phyloP scores from a whole-genome alignment of 2,797 vertebrate species.

The Melanogrammus aeglefinus region DNA sequence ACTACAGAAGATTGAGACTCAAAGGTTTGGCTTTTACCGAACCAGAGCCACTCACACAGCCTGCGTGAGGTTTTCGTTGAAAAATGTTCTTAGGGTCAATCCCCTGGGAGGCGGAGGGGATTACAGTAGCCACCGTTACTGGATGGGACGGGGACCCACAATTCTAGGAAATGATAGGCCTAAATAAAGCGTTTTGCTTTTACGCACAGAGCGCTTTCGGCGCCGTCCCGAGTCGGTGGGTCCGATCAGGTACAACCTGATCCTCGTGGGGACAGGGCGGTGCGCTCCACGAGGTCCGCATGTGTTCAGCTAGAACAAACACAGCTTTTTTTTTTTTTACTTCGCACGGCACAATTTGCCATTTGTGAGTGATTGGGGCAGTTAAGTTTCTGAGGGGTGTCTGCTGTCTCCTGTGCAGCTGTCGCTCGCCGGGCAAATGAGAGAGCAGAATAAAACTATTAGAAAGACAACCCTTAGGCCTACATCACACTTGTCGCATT shows the following conservation, averaged over 20 bases:
- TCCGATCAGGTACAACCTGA: conserved; percentile 75
- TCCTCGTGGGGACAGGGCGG: conserved; percentile 68
- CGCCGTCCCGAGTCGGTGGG: conserved; percentile 53
- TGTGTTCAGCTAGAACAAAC: conserved; percentile 70
- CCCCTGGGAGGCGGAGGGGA: conserved; percentile 30
- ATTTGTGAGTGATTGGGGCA: conserved; percentile 65
- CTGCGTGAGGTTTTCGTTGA: background rate
- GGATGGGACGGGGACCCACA: conserved; percentile 32
- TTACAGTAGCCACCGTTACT: conserved; percentile 12
- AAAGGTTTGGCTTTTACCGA: background rate
- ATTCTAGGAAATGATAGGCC: conserved; percentile 48
- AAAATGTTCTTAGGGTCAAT: conserved; percentile 33
- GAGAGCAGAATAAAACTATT: conserved; percentile 43
- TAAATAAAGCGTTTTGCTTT: conserved; percentile 49
- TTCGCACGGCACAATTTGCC: conserved; percentile 65
- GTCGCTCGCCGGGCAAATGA: conserved; percentile 57
- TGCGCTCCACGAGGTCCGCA: background rate
- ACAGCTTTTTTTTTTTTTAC: conserved; percentile 80
- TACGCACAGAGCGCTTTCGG: conserved; percentile 66
- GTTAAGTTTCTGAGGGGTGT: conserved; percentile 54
- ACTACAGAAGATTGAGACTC: background rate
- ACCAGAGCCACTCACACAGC: too few species aligned
- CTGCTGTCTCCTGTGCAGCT: conserved; percentile 69
- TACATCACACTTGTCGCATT: conserved; percentile 2
- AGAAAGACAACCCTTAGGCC: conserved; percentile 30